These are phyloP conservation scores for Zaprionus camerounensis DNA, from an alignment of 1,140 invertebrate genomes.

Conservation along the genomic window DNA sequence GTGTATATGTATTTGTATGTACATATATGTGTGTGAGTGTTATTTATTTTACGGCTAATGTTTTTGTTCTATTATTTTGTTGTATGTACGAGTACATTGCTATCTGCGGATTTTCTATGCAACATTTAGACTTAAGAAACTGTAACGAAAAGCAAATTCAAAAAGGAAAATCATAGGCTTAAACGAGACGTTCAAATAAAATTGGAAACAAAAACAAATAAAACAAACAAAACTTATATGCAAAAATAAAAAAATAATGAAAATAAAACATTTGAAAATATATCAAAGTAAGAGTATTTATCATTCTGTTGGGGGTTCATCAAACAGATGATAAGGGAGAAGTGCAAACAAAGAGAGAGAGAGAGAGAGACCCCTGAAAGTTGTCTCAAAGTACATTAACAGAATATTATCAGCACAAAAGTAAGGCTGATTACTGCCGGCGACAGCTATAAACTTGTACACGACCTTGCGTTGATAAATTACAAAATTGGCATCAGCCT, in stretches of 20 bases:
- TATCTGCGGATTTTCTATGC: conserved; percentile 49
- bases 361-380: neutral
- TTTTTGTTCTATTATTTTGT: conserved; percentile 47
- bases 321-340: neutral
- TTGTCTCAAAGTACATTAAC: conserved; percentile 64
- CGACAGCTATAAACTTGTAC: conserved; percentile 75
- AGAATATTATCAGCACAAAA: conserved; percentile 63
- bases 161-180: conserved; percentile 49
- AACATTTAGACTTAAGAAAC: conserved; percentile 43
- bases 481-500: conserved; percentile 40
- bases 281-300: neutral
- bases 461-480: conserved; percentile 61
- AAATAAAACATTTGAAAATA: conserved; percentile 60
- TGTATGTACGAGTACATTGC: conserved; percentile 34
- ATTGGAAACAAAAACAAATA: conserved; percentile 55
- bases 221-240: conserved; percentile 35
- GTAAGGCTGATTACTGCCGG: conserved; percentile 76
- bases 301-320: conserved; percentile 23
- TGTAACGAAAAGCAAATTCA: conserved; percentile 44
- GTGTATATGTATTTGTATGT: conserved; percentile 60
- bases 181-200: conserved; percentile 64
- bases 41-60: conserved; percentile 62
- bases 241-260: conserved; percentile 36
- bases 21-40: conserved; percentile 43
- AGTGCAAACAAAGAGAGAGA: neutral